Evolutionary conservation across 2,888 invertebrate species (phyloP).

Genomic region (Spilarctia lutea): DNA sequence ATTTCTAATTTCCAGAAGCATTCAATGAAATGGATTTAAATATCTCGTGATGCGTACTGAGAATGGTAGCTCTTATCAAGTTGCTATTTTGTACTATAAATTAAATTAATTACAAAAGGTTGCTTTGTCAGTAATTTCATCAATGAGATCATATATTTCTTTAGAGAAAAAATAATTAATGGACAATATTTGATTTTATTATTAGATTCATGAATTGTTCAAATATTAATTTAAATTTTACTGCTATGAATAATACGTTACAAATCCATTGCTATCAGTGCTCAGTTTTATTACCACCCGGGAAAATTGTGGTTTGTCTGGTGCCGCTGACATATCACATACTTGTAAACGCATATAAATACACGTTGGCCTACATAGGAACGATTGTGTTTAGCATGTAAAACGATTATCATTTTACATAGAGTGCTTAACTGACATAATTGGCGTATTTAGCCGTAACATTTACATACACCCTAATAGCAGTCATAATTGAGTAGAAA

Average conservation of each 20-base stretch:
- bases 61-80: background rate
- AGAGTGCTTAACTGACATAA: constrained; percentile 7
- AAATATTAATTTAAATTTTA: background rate
- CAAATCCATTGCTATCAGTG: background rate
- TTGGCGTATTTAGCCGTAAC: background rate
- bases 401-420: constrained; percentile 29
- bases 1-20: background rate
- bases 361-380: constrained; percentile 45
- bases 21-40: background rate
- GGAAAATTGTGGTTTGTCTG: constrained; percentile 19
- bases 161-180: background rate
- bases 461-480: background rate
- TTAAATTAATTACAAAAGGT: background rate
- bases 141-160: background rate
- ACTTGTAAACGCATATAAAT: constrained; percentile 23
- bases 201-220: background rate
- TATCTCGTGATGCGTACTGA: background rate
- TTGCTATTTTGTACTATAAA: background rate
- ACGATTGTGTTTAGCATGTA: constrained; percentile 30
- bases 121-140: background rate
- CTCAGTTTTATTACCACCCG: background rate
- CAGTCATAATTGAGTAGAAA: background rate
- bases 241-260: background rate
- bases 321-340: constrained; percentile 29
- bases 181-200: no score